These are phyloP conservation scores for Paracentrotus lividus DNA, from an alignment of 53 echinoderm and acorn worm species.

Conservation along the genomic window DNA sequence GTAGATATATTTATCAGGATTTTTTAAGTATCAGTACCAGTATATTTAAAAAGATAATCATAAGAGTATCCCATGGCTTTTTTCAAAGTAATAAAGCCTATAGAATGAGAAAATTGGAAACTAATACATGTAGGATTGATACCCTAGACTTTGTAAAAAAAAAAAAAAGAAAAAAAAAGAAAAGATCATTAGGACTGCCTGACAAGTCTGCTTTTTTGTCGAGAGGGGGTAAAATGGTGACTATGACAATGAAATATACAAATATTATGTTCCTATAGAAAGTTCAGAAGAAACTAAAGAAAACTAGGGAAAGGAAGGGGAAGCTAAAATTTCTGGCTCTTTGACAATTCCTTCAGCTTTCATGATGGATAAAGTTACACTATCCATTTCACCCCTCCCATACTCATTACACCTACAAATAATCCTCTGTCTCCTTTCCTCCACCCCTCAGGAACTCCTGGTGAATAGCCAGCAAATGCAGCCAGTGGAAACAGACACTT, in stretches of 20 bases:
- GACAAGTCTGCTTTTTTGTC: too few species aligned
- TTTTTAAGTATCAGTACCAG: too few species aligned
- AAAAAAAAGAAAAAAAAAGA: too few species aligned
- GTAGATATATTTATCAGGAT: too few species aligned
- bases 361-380: constrained; percentile 32
- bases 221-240: neutral
- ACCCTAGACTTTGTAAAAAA: too few species aligned
- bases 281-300: neutral
- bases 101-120: neutral
- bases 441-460: neutral
- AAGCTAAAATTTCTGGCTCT: neutral
- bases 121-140: too few species aligned
- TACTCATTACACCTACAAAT: constrained; percentile 25
- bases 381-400: constrained; percentile 17
- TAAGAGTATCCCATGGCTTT: too few species aligned
- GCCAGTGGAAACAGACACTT: neutral
- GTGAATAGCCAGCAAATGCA: constrained; percentile 53
- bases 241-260: constrained; percentile 35
- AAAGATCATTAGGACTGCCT: too few species aligned
- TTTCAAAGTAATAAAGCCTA: too few species aligned
- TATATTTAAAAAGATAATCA: too few species aligned
- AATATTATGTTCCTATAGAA: neutral
- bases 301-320: neutral
- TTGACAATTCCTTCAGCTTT: neutral
- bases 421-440: constrained; percentile 9